Evolutionary conservation across 2,113 vertebrate species (phyloP).

Genomic region (Odocoileus hemionus): DNA sequence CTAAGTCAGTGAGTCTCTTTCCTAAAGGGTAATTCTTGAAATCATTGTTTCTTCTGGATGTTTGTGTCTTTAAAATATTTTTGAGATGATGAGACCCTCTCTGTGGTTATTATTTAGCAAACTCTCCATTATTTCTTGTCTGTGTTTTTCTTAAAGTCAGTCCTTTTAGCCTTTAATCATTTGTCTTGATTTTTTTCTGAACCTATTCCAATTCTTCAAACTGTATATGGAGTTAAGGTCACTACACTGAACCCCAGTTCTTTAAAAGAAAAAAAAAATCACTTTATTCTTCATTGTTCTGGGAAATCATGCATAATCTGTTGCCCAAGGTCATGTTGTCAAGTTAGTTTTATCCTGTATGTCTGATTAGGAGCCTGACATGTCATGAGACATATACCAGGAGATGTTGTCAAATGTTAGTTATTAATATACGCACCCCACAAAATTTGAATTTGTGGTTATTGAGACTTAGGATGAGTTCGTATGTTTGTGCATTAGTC

Average conservation of each 20-base stretch:
- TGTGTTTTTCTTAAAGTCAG: slow-evolving; percentile 8
- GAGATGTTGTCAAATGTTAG: not conserved
- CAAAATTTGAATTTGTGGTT: not conserved
- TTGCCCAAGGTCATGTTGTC: not conserved
- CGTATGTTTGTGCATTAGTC: not conserved
- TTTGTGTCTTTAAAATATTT: not conserved
- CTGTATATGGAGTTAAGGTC: not conserved
- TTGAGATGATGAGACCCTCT: not conserved
- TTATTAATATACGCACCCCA: not conserved
- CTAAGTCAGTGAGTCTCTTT: not conserved
- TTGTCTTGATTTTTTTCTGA: slow-evolving; percentile 57
- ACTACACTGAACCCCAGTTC: not conserved
- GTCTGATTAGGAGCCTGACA: not conserved
- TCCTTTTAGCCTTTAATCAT: slow-evolving; percentile 20
- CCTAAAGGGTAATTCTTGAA: not conserved
- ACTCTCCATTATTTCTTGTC: not conserved
- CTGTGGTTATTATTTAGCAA: not conserved
- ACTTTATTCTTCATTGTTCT: slow-evolving; percentile 38
- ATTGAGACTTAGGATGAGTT: not conserved
- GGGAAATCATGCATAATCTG: slow-evolving; percentile 13
- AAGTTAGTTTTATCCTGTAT: not conserved
- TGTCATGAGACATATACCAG: not conserved
- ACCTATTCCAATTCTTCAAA: slow-evolving; percentile 39
- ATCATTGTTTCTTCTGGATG: not conserved
- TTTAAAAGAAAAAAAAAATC: not conserved